A percentile compares a stretch with the other conserved stretches of the same genome.
Evolutionary conservation across 2,797 vertebrate species (phyloP).

Genomic region (Anas bahamensis): DNA sequence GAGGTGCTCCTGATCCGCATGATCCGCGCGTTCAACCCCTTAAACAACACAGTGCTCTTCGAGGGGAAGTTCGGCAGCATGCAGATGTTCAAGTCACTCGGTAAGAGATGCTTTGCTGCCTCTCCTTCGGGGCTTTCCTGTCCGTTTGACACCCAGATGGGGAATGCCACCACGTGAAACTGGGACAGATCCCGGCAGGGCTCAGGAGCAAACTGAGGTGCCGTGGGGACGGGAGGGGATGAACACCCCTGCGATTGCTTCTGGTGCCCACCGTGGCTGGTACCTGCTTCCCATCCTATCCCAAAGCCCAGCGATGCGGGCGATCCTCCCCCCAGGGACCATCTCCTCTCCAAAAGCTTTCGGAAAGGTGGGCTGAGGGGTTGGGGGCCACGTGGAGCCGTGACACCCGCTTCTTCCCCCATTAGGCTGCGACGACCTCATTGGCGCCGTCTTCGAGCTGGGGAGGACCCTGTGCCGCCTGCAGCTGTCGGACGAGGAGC

Average conservation of each 20-base stretch:
- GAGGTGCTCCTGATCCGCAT: conserved; percentile 92
- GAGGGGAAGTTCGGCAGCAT: conserved; percentile 88
- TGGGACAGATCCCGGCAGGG: not conserved
- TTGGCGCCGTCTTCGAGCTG: conserved; percentile 86
- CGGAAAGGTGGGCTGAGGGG: not conserved
- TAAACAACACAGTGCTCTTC: conserved; percentile 90
- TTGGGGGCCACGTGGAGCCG: fast-evolving
- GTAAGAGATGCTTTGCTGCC: conserved; percentile 71
- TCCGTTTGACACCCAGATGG: fast-evolving
- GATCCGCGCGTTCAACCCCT: conserved; percentile 89
- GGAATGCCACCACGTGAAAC: not conserved
- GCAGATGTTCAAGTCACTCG: conserved; percentile 90
- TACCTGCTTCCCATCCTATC: not conserved
- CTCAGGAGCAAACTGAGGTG: too few species aligned
- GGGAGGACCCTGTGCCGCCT: conserved; percentile 87
- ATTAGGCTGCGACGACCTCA: conserved; percentile 91
- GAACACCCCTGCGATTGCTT: fast-evolving
- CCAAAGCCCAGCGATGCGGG: not conserved
- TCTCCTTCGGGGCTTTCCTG: fast-evolving
- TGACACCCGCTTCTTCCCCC: not conserved
- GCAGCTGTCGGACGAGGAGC: conserved; percentile 90
- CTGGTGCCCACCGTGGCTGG: fast-evolving
- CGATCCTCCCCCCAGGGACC: not conserved
- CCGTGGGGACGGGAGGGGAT: not conserved
- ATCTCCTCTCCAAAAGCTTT: fast-evolving